Conservation (phyloP, 2,888 invertebrate genomes). For the Eretmocerus hayati region DNA sequence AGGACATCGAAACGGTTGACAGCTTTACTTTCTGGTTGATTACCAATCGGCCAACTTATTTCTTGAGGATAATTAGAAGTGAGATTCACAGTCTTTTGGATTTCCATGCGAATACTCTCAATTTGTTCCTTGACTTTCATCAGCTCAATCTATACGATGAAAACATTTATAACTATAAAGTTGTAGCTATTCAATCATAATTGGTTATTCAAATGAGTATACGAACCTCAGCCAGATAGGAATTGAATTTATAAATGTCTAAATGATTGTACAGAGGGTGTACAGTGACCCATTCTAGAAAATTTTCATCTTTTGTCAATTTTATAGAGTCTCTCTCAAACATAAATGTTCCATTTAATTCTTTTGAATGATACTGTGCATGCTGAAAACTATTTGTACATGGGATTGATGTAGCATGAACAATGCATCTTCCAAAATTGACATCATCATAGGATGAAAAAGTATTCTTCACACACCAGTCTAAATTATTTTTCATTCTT, state of each 20-base stretch:
- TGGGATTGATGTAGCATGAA: slow-evolving; percentile 60
- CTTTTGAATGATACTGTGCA: slow-evolving; percentile 29
- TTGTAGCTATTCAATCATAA: slow-evolving; percentile 1
- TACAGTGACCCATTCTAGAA: slow-evolving; percentile 57
- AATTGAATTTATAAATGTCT: slow-evolving; percentile 64
- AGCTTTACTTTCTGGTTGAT: slow-evolving; percentile 59
- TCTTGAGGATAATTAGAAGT: slow-evolving; percentile 43
- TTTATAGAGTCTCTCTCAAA: slow-evolving; percentile 44
- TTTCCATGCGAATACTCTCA: slow-evolving; percentile 45
- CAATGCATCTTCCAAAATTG: slow-evolving; percentile 81
- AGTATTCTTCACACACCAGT: slow-evolving; percentile 85
- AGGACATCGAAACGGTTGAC: slow-evolving; percentile 74
- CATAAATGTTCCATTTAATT: slow-evolving; percentile 37
- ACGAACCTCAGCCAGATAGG: slow-evolving; percentile 62
- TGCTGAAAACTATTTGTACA: slow-evolving; percentile 57
- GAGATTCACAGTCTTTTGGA: slow-evolving; percentile 45
- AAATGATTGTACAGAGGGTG: slow-evolving; percentile 59
- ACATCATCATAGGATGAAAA: slow-evolving; percentile 76
- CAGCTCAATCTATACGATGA: slow-evolving; percentile 42
- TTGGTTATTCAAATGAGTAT: not conserved
- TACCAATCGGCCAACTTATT: slow-evolving; percentile 68
- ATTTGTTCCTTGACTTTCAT: slow-evolving; percentile 44
- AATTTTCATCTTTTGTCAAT: slow-evolving; percentile 44
- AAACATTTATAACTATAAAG: not conserved
- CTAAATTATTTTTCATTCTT: slow-evolving; percentile 68